phyloP scores from a whole-genome alignment of 2,113 vertebrate species.

The Tricholaema leucomelas region DNA sequence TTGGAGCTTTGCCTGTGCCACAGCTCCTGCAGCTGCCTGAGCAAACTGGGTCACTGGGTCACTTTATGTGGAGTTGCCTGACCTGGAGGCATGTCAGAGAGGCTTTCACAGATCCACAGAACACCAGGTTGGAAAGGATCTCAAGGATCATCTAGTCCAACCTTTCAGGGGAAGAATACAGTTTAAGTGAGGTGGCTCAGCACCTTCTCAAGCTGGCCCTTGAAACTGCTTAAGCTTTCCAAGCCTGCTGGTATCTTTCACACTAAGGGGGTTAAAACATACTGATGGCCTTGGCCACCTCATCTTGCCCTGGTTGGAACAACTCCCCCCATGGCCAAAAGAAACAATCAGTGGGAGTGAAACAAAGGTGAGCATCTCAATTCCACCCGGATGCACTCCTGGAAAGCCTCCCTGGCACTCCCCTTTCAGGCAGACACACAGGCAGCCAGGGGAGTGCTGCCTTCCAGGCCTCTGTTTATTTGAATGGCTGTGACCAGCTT shows the following conservation, averaged over 20 bases:
- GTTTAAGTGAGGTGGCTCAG: too few relatives aligned
- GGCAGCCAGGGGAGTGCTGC: neutral
- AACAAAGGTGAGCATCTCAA: neutral
- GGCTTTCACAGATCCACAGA: neutral
- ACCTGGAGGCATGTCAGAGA: neutral
- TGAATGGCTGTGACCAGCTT: neutral
- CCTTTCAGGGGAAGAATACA: too few relatives aligned
- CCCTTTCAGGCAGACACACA: neutral
- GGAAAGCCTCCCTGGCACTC: slow-evolving; percentile 7
- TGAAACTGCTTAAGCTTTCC: neutral
- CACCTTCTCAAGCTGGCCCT: too few relatives aligned
- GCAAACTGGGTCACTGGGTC: neutral
- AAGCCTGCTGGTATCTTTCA: neutral
- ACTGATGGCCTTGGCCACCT: neutral
- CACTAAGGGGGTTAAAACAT: neutral
- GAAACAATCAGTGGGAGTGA: neutral
- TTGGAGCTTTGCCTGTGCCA: neutral
- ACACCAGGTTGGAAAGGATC: too few relatives aligned
- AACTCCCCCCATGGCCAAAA: neutral
- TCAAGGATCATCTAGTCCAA: too few relatives aligned
- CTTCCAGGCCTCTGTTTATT: slow-evolving; percentile 2
- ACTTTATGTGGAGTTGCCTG: neutral
- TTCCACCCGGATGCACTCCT: neutral
- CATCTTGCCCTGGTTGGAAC: neutral
- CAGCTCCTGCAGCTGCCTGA: neutral